Evolutionary conservation across 2,888 invertebrate species (phyloP), one percentile per base, ranked within the genome.

Genomic region (Eucriotettix oculatus): DNA sequence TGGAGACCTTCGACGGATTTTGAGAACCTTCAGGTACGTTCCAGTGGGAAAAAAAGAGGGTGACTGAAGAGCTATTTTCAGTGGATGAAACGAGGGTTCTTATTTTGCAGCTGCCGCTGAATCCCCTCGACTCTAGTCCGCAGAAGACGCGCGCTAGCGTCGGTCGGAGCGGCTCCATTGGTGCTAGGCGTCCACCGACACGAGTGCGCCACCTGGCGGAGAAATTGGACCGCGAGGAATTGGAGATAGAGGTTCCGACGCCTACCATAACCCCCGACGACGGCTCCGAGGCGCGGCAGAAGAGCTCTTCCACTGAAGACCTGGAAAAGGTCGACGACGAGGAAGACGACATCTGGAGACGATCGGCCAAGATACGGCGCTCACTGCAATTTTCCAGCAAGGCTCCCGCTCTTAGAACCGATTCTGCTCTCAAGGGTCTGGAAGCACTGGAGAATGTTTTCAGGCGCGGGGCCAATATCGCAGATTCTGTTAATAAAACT

Each of bases 311-410:
- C 53, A 77, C 73, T 65, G 78, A 78, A 65, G 76, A 79, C 62
- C 63, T 78, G n/a, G 68, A 55, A 11, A 11, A 29, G 40, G 55
- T 11, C 11, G 55, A 55, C 42, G 29, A 40, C 14, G 40, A 16
- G 9, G 42, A 40, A 10, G 55, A n/a, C 9, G 40, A 55, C 40
- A 42, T 42, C 16, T 17, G 16, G 16, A 53, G 16, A 16, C n/a
- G 53, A 53, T 14, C 12, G 53, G 53, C 53, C 3, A 80, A 80
- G 66, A 74, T 80, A 61, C 78, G 84, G 54, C 76, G 81, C 62
- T 85, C 86, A 9, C 74, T 87, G 65, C 84, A 87, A 68, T 82
- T 84, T 69, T 81, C 84, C 10, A 48, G 14, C 48, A n/a, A 48
- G 14, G 16, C 44, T 16, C 48, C 43, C n/a, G 41, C 43, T 12